Evolutionary conservation across 2,888 invertebrate species (phyloP), one percentile per base, ranked within the genome.

Genomic region (Philereme vetulata): DNA sequence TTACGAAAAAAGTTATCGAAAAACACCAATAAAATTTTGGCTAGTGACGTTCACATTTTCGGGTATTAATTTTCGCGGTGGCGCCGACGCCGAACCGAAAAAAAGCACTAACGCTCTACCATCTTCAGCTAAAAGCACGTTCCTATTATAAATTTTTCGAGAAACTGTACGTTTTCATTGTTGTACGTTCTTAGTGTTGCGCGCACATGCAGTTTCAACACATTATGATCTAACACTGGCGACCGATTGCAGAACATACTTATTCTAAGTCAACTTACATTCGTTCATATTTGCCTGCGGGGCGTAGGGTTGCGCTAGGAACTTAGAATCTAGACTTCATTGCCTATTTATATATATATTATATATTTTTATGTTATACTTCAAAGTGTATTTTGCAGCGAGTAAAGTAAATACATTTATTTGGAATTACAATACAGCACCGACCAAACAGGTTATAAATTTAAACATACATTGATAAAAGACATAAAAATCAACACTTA

Each of bases 181-280:
- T 90, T 80, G 70, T 70, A 77, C 76, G 71, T 66, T 72, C 36
- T 72, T 79, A 77, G 81, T 81, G 84, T 81, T 80, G 83, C 85
- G 88, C 90, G 89, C 91, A 84, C 90, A 90, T 86, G 92, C 85
- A 81, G 86, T 91, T 91, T 90, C 90, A 86, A 87, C 92, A 92
- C 91, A 90, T 90, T 90, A 91, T 92, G 92, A 92, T 90, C 92
- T 92, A 92, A 92, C 92, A 92, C 92, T 92, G 92, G 85, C 89
- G 79, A 86, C 82, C 89, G 89, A 90, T 92, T 90, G 91, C 89
- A 88, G 92, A 89, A 92, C 92, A 91, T 87, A 92, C 92, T 90
- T 92, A 92, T 92, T 92, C 92, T 92, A 92, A 92, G 90, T 92
- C 92, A 91, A 91, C 91, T 92, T 88, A 92, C 92, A 92, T 91